A percentile compares a stretch with the other conserved stretches of the same genome.
Evolutionary conservation across 2,888 invertebrate genomes (phyloP).

Genomic region (Drosophila atripex): DNA sequence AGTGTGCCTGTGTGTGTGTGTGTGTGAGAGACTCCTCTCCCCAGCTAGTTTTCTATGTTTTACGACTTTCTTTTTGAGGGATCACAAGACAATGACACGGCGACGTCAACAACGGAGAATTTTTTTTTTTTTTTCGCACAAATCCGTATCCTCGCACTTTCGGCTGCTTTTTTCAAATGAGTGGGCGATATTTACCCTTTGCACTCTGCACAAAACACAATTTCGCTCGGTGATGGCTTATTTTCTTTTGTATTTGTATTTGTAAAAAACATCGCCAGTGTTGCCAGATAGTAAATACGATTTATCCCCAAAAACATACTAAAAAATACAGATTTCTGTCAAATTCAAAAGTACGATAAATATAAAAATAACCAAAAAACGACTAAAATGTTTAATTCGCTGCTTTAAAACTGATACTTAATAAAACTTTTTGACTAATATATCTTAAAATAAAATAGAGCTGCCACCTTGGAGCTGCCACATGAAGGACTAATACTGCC

Average conservation of each 20-base stretch:
- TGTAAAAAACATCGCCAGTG: conserved; percentile 1
- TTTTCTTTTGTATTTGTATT: conserved; percentile 3
- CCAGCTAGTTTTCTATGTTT: conserved; percentile 68
- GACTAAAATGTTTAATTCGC: neutral
- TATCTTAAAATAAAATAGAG: too few species aligned
- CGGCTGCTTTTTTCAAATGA: conserved; percentile 12
- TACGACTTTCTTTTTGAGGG: conserved; percentile 73
- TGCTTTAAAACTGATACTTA: too few species aligned
- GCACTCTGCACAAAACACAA: conserved; percentile 55
- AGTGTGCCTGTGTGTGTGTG: conserved; percentile 17
- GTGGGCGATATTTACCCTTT: conserved; percentile 46
- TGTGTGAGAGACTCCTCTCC: conserved; percentile 62
- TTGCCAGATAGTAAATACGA: neutral
- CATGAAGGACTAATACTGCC: neutral
- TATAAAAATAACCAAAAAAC: neutral
- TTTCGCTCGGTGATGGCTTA: conserved; percentile 5
- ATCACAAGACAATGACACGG: conserved; percentile 73
- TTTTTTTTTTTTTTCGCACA: conserved; percentile 2
- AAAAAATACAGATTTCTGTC: too few species aligned
- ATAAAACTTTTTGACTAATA: too few species aligned
- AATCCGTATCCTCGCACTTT: conserved; percentile 10
- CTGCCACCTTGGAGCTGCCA: neutral
- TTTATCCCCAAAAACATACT: neutral
- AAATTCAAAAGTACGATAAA: neutral
- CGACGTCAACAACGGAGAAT: conserved; percentile 61